Evolutionary conservation across 2,888 invertebrate genomes (phyloP).

Genomic region (Phengaris arion): DNA sequence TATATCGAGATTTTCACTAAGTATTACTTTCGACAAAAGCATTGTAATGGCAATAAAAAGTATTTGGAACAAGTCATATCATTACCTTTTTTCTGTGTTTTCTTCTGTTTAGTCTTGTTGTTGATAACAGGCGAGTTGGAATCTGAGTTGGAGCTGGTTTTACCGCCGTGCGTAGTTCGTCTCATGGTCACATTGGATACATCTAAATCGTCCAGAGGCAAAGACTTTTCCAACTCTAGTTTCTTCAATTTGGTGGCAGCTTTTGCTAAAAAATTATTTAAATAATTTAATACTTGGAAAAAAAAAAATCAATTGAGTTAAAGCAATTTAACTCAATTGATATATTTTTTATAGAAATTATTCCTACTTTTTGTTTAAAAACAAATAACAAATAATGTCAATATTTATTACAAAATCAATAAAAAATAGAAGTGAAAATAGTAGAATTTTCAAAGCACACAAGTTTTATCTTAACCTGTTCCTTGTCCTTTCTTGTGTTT

Average conservation of each 20-base stretch:
- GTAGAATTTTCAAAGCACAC: background rate
- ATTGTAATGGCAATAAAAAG: too few relatives aligned
- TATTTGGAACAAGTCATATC: too few relatives aligned
- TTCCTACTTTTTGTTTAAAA: too few relatives aligned
- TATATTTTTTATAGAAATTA: too few relatives aligned
- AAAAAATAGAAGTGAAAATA: too few relatives aligned
- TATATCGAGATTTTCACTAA: too few relatives aligned
- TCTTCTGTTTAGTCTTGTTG: slow-evolving; percentile 30
- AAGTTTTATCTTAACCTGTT: slow-evolving; percentile 30
- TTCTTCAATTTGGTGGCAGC: background rate
- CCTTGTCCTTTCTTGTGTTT: slow-evolving; percentile 43
- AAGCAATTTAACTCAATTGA: too few relatives aligned
- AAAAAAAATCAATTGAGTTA: too few relatives aligned
- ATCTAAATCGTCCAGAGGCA: background rate
- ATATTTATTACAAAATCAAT: too few relatives aligned
- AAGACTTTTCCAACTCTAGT: background rate
- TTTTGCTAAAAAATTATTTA: slow-evolving; percentile 6
- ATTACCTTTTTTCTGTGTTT: slow-evolving; percentile 37
- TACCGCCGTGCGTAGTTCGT: slow-evolving; percentile 2
- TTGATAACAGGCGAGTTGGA: slow-evolving; percentile 4
- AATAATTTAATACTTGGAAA: background rate
- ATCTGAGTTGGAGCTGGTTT: slow-evolving; percentile 4
- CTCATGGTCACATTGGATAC: slow-evolving; percentile 16
- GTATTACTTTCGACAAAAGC: too few relatives aligned
- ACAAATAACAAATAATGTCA: too few relatives aligned